These are phyloP conservation scores for Coryphaenoides rupestris DNA, from an alignment of 2,113 vertebrate genomes.

Conservation along the genomic window DNA sequence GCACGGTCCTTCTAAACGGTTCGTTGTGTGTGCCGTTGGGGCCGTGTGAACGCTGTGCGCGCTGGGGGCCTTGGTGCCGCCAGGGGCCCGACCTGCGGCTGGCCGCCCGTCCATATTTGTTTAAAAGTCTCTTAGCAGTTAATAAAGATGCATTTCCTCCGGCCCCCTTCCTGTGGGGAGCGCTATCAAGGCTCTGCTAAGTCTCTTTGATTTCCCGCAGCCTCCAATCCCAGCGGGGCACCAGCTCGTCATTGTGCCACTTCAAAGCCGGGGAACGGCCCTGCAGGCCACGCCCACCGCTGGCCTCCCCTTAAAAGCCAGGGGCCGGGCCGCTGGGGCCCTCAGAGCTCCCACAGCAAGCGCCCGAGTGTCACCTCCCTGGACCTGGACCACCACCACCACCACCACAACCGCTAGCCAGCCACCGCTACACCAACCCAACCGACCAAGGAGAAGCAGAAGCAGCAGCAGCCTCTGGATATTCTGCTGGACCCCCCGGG, in stretches of 20 bases:
- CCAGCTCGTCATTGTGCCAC: slow-evolving; percentile 83
- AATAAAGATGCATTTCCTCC: slow-evolving; percentile 82
- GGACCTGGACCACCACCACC: too few species aligned
- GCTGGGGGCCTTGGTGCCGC: slow-evolving; percentile 46
- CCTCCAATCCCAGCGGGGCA: slow-evolving; percentile 75
- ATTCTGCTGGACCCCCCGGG: too few species aligned
- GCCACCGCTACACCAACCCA: too few species aligned
- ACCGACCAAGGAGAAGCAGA: too few species aligned
- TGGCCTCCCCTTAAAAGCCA: slow-evolving; percentile 76
- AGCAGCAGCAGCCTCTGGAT: neutral
- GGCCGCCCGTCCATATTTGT: slow-evolving; percentile 74
- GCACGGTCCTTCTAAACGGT: slow-evolving; percentile 42
- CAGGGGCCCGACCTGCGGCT: slow-evolving; percentile 29
- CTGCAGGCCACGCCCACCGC: slow-evolving; percentile 76
- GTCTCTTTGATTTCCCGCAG: slow-evolving; percentile 83
- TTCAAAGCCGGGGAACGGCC: slow-evolving; percentile 82
- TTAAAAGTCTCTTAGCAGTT: slow-evolving; percentile 83
- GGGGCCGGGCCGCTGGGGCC: slow-evolving; percentile 48
- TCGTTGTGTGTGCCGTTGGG: slow-evolving; percentile 20
- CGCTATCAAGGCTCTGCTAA: slow-evolving; percentile 88
- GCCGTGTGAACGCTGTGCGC: slow-evolving; percentile 48
- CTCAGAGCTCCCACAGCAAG: slow-evolving; percentile 46
- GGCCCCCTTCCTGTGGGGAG: slow-evolving; percentile 81
- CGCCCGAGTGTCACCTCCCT: slow-evolving; percentile 13
- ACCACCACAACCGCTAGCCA: slow-evolving; percentile 10